Conservation (phyloP, 2,888 invertebrate genomes). For the Dryomyza anilis region DNA sequence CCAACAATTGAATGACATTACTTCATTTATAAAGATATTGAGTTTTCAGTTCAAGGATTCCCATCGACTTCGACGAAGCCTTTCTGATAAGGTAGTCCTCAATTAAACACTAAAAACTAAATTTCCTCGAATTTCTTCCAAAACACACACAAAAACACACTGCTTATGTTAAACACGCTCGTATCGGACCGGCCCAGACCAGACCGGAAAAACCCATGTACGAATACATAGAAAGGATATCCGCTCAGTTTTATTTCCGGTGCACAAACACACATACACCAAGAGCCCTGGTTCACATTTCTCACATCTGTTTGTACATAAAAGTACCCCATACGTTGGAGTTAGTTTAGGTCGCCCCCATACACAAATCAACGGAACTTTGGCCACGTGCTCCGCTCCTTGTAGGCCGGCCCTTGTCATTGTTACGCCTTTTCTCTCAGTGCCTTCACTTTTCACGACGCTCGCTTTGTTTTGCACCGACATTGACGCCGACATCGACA, state of each 20-base stretch:
- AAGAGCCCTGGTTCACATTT: not conserved
- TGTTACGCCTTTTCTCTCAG: not conserved
- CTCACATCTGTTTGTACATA: not conserved
- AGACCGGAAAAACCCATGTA: conserved; percentile 8
- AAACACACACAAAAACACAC: not conserved
- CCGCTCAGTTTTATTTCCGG: conserved; percentile 24
- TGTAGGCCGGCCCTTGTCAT: not conserved
- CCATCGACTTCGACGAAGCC: too few species aligned
- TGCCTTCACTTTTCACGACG: not conserved
- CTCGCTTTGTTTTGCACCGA: not conserved
- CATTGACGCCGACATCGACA: not conserved
- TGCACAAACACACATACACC: not conserved
- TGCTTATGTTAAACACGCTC: not conserved
- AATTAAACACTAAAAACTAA: conserved; percentile 21
- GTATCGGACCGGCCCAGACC: not conserved
- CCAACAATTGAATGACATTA: too few species aligned
- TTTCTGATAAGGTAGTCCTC: conserved; percentile 11
- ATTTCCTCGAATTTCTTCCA: conserved; percentile 5
- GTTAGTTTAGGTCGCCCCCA: not conserved
- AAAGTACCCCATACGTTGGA: not conserved
- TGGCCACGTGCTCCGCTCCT: too few species aligned
- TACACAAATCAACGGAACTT: too few species aligned
- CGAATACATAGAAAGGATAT: conserved; percentile 15
- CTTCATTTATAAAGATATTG: too few species aligned
- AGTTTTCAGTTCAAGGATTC: too few species aligned